Base-by-base conservation (phyloP, 1,140 invertebrate genomes). In the Mactra quadrangularis region DNA sequence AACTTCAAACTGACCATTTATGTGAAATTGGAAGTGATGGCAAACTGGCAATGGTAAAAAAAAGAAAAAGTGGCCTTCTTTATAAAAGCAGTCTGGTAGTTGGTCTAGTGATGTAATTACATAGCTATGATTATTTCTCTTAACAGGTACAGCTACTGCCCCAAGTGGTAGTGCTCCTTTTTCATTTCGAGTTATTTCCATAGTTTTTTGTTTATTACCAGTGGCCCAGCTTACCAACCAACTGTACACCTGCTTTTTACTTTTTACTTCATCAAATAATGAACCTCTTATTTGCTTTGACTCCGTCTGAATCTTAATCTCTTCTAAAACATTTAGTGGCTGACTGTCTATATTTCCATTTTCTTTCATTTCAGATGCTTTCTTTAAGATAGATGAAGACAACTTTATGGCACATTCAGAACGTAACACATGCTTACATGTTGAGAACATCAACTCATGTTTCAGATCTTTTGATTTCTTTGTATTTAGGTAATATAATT, bases 1-100 rank as follows among this genome's bases (percentile, higher is more conserved):
- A 45, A 86, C 64, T 19, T 75, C 77, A 75, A 90, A 88, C 33
- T 85, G 79, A 13, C 75, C 85, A 66, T 90, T 88, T n/a, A 89
- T 83, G 66, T 89, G 86, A 17, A 88, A 84, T 55, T 84, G 87
- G 1, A 86, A 81, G 1, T 27, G 33, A n/a, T 59, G 72, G 52
- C 70, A 13, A 50, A 83, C 77, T 22, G 87, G 86, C 15, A 89
- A 55, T 17, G 87, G 87, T 0, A 89, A 57, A 60, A 84, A 89
- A 38, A 84, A 88, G 60, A 88, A 89, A n/a, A 85, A 60, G 71
- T 89, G 89, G 29, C 85, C 81, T 15, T 77, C 70, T 53, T 59
- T 72, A 71, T 88, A 88, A 60, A 87, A 87, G 27, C 81, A 77
- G 13, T 50, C 52, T 50, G 64, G 64, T 31, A 68, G 1, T n/a